These are phyloP conservation scores for Tribolium madens DNA, from an alignment of 1,140 invertebrate genomes.

Conservation along the genomic window DNA sequence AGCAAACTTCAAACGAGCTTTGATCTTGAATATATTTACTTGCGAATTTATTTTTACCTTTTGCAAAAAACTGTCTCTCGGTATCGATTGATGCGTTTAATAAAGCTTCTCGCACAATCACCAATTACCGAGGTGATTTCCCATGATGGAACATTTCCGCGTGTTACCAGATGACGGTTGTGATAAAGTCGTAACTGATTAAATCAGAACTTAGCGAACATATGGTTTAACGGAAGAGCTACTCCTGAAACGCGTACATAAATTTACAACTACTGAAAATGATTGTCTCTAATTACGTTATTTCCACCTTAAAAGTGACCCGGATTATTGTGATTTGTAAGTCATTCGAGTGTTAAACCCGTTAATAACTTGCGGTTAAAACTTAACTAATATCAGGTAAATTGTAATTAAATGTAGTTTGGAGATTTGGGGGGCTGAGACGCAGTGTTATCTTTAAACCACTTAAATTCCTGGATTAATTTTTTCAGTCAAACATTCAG, in stretches of 20 bases:
- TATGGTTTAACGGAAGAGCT: constrained; percentile 9
- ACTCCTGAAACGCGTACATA: constrained; percentile 6
- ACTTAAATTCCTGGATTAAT: background rate
- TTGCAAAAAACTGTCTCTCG: background rate
- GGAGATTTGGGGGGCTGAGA: background rate
- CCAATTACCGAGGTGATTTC: constrained; percentile 23
- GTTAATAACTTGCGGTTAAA: constrained; percentile 26
- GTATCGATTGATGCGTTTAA: background rate
- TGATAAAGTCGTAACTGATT: constrained; percentile 35
- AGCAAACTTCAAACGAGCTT: background rate
- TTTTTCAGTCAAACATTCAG: background rate
- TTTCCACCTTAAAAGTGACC: constrained; percentile 29
- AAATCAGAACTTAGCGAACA: constrained; percentile 31
- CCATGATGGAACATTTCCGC: constrained; percentile 22
- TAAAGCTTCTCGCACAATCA: constrained; percentile 18
- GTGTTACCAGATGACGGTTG: constrained; percentile 11
- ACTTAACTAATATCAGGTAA: constrained; percentile 11
- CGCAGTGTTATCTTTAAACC: background rate
- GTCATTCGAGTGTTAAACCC: constrained; percentile 17
- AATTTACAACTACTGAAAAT: constrained; percentile 7
- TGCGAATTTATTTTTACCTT: background rate
- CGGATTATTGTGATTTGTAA: constrained; percentile 24
- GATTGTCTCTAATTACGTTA: background rate
- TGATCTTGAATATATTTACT: background rate
- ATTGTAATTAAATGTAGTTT: constrained; percentile 24